phyloP scores from a whole-genome alignment of 2,113 vertebrate genomes.

The Serilophus lunatus region DNA sequence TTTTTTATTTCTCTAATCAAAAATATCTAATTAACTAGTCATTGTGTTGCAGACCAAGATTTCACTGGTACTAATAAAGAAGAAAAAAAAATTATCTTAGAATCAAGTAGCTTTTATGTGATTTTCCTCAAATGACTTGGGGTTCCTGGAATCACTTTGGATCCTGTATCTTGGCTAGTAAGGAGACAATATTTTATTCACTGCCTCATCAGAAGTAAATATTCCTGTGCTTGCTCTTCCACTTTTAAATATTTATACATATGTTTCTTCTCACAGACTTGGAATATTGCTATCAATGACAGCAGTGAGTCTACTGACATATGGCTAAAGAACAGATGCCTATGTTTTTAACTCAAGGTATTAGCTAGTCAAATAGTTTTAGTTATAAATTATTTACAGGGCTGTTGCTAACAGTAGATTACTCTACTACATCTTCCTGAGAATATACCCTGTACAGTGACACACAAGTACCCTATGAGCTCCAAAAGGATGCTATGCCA shows the following conservation, averaged over 20 bases:
- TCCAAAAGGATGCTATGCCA: neutral
- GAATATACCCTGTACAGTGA: neutral
- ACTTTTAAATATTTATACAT: neutral
- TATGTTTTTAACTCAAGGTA: neutral
- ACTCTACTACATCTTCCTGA: neutral
- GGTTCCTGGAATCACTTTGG: neutral
- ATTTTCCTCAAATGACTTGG: too few relatives aligned
- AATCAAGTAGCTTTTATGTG: neutral
- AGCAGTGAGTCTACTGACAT: neutral
- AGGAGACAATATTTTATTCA: neutral
- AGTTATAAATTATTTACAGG: neutral
- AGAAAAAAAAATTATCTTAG: neutral
- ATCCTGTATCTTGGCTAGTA: neutral
- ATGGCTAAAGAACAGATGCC: neutral
- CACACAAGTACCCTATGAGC: neutral
- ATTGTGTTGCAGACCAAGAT: neutral
- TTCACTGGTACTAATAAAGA: neutral
- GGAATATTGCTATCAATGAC: neutral
- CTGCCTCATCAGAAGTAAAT: neutral
- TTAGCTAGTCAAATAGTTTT: neutral
- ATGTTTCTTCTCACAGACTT: neutral
- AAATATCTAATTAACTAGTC: neutral
- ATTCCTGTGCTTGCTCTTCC: neutral
- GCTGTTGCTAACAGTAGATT: neutral
- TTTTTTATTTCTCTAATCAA: neutral